phyloP scores from a whole-genome alignment of 2,797 vertebrate species.

The Rhadinocentrus ornatus region DNA sequence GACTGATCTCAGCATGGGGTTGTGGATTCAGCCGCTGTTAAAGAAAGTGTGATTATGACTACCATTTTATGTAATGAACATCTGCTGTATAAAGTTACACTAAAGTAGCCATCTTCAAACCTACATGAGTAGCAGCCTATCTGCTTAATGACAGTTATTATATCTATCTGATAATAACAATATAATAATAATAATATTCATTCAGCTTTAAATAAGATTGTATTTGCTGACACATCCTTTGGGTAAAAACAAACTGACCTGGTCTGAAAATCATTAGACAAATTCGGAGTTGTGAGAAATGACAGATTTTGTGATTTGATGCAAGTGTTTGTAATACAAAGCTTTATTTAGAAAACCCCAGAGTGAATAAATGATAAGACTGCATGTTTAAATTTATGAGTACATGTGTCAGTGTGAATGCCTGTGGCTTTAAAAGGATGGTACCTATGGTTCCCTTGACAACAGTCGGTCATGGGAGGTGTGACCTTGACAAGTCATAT shows the following conservation, averaged over 20 bases:
- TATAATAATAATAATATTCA: no score
- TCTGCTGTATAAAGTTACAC: background rate
- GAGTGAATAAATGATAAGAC: background rate
- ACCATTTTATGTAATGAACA: background rate
- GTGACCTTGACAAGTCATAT: slow-evolving; percentile 59
- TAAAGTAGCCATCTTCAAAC: background rate
- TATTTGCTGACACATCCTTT: background rate
- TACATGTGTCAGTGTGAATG: background rate
- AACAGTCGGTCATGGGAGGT: slow-evolving; percentile 40
- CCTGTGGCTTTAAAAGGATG: slow-evolving; percentile 53
- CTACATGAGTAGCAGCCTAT: background rate
- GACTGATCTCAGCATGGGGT: background rate
- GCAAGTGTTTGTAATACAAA: background rate
- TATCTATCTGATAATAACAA: background rate
- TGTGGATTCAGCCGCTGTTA: background rate
- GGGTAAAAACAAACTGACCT: no score
- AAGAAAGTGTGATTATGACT: background rate
- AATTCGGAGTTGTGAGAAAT: no score
- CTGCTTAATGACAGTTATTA: background rate
- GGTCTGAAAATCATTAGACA: no score
- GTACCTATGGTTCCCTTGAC: slow-evolving; percentile 63
- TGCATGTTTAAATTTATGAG: background rate
- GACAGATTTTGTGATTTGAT: background rate
- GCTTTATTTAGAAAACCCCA: background rate
- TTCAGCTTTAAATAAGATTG: background rate